Evolutionary conservation across 2,888 invertebrate species (phyloP).

Genomic region (Lutraria lutraria): DNA sequence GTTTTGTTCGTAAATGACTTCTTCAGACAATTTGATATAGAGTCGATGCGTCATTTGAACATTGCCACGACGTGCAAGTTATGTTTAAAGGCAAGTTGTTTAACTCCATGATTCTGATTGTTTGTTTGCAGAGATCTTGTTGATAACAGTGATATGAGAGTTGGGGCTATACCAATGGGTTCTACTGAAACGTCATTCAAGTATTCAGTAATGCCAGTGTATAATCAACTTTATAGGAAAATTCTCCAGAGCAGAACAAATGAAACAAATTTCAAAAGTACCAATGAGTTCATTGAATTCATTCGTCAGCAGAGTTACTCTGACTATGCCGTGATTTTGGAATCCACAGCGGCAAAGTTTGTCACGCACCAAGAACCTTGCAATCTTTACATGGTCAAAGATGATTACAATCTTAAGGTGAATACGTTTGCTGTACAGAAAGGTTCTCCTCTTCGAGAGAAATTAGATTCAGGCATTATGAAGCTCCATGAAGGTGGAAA

Average conservation of each 20-base stretch:
- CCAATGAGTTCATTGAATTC: conserved; percentile 30
- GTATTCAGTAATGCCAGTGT: conserved; percentile 50
- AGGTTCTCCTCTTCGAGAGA: conserved; percentile 50
- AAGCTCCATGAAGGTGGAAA: conserved; percentile 71
- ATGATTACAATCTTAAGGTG: conserved; percentile 66
- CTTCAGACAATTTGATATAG: too few species aligned
- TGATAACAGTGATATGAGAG: conserved; percentile 67
- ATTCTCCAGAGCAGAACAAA: conserved; percentile 46
- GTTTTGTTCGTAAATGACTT: too few species aligned
- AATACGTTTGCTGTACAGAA: conserved; percentile 72
- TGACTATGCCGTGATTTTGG: conserved; percentile 79
- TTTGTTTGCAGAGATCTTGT: conserved; percentile 71
- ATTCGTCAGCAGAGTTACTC: conserved; percentile 64
- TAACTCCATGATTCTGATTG: neutral
- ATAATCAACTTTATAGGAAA: conserved; percentile 45
- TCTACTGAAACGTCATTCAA: conserved; percentile 71
- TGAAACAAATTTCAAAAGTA: conserved; percentile 67
- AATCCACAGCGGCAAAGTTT: conserved; percentile 80
- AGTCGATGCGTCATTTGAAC: too few species aligned
- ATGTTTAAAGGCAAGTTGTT: too few species aligned
- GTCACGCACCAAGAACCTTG: conserved; percentile 75
- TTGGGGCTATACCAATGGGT: conserved; percentile 71
- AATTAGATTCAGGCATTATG: conserved; percentile 71
- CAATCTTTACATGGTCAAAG: conserved; percentile 78
- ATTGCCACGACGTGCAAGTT: too few species aligned